phyloP scores from a whole-genome alignment of 2,113 vertebrate species.

The Elachura formosa region DNA sequence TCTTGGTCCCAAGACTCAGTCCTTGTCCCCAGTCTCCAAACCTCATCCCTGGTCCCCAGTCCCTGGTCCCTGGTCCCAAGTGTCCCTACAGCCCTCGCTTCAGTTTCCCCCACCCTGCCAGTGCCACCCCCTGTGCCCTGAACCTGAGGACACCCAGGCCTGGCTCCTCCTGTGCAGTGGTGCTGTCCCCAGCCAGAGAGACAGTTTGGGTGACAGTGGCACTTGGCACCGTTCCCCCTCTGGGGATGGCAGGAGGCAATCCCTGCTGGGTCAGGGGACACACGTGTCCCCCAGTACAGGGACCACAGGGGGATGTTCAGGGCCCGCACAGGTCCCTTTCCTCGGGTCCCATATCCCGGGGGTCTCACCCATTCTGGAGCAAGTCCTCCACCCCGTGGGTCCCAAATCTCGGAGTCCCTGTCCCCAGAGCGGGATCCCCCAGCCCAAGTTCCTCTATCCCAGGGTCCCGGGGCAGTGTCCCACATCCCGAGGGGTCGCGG shows the following conservation, averaged over 20 bases:
- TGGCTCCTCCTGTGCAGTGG: neutral
- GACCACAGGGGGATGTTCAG: neutral
- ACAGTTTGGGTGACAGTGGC: neutral
- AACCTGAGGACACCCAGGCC: neutral
- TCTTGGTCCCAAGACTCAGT: neutral
- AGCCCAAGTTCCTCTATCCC: neutral
- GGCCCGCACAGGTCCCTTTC: rapidly evolving
- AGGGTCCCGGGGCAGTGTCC: neutral
- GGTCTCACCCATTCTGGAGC: neutral
- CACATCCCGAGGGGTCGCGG: neutral
- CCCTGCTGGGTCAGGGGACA: neutral
- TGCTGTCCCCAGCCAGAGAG: neutral
- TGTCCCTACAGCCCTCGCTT: neutral
- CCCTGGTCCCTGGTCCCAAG: rapidly evolving
- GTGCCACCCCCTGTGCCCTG: neutral
- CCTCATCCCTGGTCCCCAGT: neutral
- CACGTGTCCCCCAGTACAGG: neutral
- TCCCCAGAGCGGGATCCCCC: neutral
- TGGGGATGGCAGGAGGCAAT: neutral
- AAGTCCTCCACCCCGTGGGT: neutral
- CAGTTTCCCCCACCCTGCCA: neutral
- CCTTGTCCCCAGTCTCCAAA: neutral
- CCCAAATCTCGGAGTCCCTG: neutral
- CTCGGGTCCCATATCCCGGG: neutral
- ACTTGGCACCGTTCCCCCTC: neutral